Base-by-base conservation (phyloP, 2,888 invertebrate genomes). In the Acleris holmiana region DNA sequence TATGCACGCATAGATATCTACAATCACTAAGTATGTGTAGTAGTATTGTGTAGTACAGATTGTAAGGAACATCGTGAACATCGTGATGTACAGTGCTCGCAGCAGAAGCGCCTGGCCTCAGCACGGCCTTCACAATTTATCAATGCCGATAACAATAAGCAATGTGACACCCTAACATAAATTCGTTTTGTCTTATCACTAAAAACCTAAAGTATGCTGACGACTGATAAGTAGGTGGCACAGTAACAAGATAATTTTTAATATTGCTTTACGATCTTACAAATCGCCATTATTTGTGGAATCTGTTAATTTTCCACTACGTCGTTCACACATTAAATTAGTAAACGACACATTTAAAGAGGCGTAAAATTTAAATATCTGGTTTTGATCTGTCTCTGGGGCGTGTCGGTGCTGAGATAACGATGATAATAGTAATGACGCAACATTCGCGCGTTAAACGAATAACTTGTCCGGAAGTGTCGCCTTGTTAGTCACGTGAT, bases 101-200 rank as follows among this genome's bases (percentile, higher is more conserved):
- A 18, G 25, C 44, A 46, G 40, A 49, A 21, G 35, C 82, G 80
- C 79, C 79, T 81, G 83, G 86, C 85, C 85, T 82, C 85, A 77
- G 76, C 71, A 76, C 74, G 87, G 79, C 90, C 87, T 89, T 86
- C 84, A 79, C 72, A 69, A 73, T 79, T 85, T 88, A 87, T 89
- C 86, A 87, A 86, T 85, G 82, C 78, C 81, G 91, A 90, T 90
- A 90, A 91, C 85, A 84, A 82, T 83, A 83, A 82, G 84, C 82
- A 83, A 84, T 83, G 82, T 88, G 89, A 86, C 88, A 91, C 84
- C 88, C 83, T 91, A 86, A 89, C 89, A 91, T 89, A 91, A 87
- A 89, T 91, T 88, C 85, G 84, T 86, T 88, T 86, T 86, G 86
- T 88, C 85, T 91, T 91, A 91, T 92, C 91, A 81, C 74, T 74